Base-by-base conservation (phyloP, 2,113 vertebrate genomes). In the Falcunculus frontatus region DNA sequence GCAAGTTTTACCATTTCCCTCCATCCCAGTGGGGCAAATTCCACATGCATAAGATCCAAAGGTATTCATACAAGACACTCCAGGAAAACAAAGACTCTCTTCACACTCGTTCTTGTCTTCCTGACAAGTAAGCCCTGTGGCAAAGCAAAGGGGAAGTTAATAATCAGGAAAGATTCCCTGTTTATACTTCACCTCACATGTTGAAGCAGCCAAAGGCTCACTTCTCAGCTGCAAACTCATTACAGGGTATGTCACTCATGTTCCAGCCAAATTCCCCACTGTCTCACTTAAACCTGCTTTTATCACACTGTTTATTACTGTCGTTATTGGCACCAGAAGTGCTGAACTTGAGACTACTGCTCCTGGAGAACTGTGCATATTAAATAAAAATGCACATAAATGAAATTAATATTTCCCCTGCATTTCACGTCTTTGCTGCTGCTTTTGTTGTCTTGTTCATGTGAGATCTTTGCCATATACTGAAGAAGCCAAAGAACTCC, bases 101-200 rank as follows among this genome's bases (percentile, higher is more conserved):
- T 98, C 97, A 47, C 97, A 98, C 95, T 98, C 98, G 7, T 98
- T 97, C 80, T 97, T 79, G 77, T 98, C 98, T 90, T 98, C 97
- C 96, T 97, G 95, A 96, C 97, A 99, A 3, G 88, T 97, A 30
- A 89, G 35, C 62, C 98, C 98, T 99, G 90, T 92, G 70, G 79
- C 86, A 96, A 84, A 96, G 90, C 82, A 93, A 88, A 89, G 20
- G 37, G 41, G 44, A 87, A 60, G 60, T 90, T 91, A 95, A 92
- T 93, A 89, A 95, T 85, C 67, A 87, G 72, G 74, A 81, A 91
- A 68, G 39, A 91, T 46, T 89, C 73, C 56, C 13, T 85, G 49
- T 85, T 97, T 95, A 60, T 90, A 90, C 68, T 77, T 95, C 69
- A 81, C 29, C 53, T 84, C 56, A 50, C 87, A 33, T 47, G 49